Conservation (phyloP, 2,113 vertebrate genomes). For the Gobio gobio region DNA sequence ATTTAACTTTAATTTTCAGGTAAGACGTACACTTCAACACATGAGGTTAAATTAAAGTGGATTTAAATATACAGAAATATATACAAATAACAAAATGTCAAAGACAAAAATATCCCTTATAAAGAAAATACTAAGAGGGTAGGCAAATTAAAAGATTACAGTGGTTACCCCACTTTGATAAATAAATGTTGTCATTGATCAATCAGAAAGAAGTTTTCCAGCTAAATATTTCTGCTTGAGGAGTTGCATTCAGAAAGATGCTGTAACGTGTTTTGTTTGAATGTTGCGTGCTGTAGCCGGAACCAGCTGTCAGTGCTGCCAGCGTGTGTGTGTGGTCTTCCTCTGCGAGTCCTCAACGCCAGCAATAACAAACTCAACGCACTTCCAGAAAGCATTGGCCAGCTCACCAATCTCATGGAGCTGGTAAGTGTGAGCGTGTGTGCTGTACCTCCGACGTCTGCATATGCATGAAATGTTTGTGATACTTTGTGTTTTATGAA, state of each 20-base stretch:
- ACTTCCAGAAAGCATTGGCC: constrained; percentile 90
- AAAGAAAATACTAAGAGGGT: too few relatives aligned
- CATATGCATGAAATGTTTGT: background rate
- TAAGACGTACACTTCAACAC: too few relatives aligned
- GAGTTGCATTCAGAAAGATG: constrained; percentile 1
- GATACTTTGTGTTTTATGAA: background rate
- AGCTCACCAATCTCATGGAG: constrained; percentile 92
- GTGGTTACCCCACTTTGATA: background rate
- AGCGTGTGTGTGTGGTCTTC: constrained; percentile 90
- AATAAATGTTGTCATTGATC: background rate
- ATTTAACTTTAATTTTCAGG: too few relatives aligned
- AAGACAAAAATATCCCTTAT: background rate
- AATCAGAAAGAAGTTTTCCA: too few relatives aligned
- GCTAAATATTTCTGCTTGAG: constrained; percentile 23
- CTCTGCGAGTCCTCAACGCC: constrained; percentile 93
- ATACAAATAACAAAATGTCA: background rate
- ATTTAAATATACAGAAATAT: too few relatives aligned
- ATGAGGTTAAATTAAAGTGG: too few relatives aligned
- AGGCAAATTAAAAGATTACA: background rate
- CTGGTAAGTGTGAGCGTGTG: constrained; percentile 80
- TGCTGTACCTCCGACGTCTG: constrained; percentile 32
- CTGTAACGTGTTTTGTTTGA: constrained; percentile 9
- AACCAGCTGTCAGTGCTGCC: constrained; percentile 92
- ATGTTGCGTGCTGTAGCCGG: constrained; percentile 76
- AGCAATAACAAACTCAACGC: constrained; percentile 97